These are phyloP conservation scores for Lasioglossum lativentre DNA, from an alignment of 2,888 invertebrate species.

Conservation along the genomic window DNA sequence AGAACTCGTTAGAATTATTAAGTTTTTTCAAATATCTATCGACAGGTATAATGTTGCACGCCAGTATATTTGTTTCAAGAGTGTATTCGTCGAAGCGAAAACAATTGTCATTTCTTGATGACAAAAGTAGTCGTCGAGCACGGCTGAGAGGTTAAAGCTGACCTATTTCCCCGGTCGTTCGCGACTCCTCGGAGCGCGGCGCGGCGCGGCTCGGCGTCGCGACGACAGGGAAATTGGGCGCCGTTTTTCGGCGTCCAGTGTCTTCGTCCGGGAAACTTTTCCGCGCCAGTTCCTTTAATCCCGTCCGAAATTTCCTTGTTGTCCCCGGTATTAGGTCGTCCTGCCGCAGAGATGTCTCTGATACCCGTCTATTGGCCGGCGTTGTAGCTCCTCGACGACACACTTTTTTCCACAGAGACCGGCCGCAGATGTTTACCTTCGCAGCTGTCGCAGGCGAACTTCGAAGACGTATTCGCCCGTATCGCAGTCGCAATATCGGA, in stretches of 20 bases:
- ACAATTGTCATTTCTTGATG: not conserved
- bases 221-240: not conserved
- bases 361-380: not conserved
- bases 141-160: constrained; percentile 55
- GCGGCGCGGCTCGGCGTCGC: not conserved
- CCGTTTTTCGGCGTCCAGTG: not conserved
- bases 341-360: not conserved
- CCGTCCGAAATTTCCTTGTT: not conserved
- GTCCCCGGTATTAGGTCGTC: constrained; percentile 1
- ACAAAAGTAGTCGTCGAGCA: not conserved
- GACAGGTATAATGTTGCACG: not conserved
- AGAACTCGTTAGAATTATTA: too few relatives aligned
- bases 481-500: constrained; percentile 42
- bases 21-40: not conserved
- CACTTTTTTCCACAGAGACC: constrained; percentile 44
- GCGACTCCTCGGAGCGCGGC: constrained; percentile 11
- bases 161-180: constrained; percentile 61
- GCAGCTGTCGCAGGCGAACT: constrained; percentile 57
- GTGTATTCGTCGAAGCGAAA: not conserved
- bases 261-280: not conserved
- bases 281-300: constrained; percentile 28
- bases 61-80: not conserved
- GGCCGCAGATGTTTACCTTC: constrained; percentile 47
- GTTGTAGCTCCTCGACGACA: constrained; percentile 18
- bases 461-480: constrained; percentile 51